Conservation (phyloP, 1,140 invertebrate species). For the Eurosta solidaginis region DNA sequence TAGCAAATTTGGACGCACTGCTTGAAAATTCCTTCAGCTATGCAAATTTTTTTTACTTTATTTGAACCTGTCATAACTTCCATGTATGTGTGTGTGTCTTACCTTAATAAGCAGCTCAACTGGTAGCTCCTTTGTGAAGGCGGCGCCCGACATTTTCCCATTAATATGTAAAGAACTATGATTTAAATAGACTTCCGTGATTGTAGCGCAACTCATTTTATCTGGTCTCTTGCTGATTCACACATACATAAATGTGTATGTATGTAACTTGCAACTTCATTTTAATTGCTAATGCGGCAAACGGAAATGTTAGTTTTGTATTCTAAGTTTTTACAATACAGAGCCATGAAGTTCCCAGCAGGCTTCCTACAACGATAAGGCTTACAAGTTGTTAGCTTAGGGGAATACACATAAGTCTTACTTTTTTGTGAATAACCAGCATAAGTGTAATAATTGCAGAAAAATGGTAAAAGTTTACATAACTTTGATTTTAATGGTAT, state of each 20-base stretch:
- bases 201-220: neutral
- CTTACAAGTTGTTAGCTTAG: no score
- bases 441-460: no score
- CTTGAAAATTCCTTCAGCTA: no score
- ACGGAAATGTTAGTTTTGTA: neutral
- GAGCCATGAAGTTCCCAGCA: neutral
- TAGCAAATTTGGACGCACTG: no score
- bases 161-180: neutral
- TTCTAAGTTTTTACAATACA: neutral
- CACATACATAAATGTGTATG: no score
- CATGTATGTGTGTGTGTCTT: no score
- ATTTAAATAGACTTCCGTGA: neutral
- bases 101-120: neutral
- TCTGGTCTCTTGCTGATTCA: neutral
- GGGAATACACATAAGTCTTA: no score
- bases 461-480: no score
- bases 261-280: neutral
- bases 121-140: neutral
- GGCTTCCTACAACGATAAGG: neutral
- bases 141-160: neutral
- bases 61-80: no score
- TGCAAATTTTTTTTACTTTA: no score
- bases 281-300: neutral
- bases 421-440: no score
- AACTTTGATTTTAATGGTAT: no score